A percentile compares a stretch with the other conserved stretches of the same genome.
Conservation (phyloP, 2,888 invertebrate species). For the Lasioglossum lativentre region DNA sequence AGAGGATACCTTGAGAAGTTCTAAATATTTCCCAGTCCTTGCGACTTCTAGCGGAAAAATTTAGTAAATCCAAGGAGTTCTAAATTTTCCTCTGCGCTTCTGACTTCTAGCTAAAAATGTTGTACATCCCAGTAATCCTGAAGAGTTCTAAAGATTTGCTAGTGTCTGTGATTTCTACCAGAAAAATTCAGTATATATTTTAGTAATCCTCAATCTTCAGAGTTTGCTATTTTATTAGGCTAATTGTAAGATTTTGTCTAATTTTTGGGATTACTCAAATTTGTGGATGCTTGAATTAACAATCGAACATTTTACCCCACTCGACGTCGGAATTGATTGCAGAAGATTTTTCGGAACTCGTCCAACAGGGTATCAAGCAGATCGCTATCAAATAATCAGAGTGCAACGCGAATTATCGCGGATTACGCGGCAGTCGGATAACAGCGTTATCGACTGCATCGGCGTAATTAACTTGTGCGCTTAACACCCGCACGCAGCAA, state of each 20-base stretch:
- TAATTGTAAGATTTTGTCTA: no score
- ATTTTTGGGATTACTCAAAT: no score
- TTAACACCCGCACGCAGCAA: conserved; percentile 25
- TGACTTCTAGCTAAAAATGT: neutral
- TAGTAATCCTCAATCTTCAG: neutral
- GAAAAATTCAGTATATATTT: neutral
- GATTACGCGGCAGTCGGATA: neutral
- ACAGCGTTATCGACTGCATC: conserved; percentile 8
- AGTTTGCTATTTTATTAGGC: no score
- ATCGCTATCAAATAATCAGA: conserved; percentile 5
- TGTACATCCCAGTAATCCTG: neutral
- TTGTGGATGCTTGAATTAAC: no score
- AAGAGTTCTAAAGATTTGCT: neutral
- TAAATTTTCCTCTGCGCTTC: neutral
- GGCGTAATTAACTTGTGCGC: conserved; percentile 30
- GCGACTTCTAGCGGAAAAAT: neutral
- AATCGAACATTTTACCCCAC: neutral
- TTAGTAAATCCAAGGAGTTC: neutral
- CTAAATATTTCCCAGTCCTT: neutral
- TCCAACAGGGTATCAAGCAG: neutral
- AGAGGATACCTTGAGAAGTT: neutral
- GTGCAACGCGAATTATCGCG: neutral
- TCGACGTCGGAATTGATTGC: neutral
- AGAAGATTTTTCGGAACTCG: neutral
- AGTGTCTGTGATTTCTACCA: neutral